A percentile compares a stretch with the other conserved stretches of the same genome.
Conservation (phyloP, 2,797 vertebrate species). For the Parauchenoglanis punctatus region DNA sequence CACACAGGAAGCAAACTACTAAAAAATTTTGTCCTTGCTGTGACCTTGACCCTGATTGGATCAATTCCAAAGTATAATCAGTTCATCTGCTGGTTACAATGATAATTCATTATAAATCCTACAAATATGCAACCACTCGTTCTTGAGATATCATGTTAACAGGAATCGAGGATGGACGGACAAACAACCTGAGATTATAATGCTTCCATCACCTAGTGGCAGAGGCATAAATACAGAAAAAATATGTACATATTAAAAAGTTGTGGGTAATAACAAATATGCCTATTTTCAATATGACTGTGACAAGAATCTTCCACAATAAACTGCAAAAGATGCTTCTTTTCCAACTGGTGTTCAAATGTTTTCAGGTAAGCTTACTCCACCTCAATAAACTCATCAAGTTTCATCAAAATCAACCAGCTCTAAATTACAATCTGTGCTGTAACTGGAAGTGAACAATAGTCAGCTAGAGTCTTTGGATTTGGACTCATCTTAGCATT, state of each 20-base stretch:
- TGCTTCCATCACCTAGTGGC: background rate
- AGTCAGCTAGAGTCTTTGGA: constrained; percentile 54
- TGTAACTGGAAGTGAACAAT: constrained; percentile 55
- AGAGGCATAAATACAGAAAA: background rate
- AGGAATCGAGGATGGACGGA: background rate
- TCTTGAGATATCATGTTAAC: background rate
- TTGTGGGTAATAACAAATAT: background rate
- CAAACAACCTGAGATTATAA: background rate
- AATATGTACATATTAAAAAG: background rate
- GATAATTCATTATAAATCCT: background rate
- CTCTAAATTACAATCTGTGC: background rate
- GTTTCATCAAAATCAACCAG: background rate
- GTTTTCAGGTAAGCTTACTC: background rate
- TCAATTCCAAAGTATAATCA: background rate
- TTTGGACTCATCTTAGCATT: constrained; percentile 49
- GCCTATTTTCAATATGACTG: background rate
- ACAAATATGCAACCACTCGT: background rate
- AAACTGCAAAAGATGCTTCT: background rate
- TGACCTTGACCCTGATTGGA: background rate
- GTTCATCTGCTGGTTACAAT: background rate
- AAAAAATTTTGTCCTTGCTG: too few relatives aligned
- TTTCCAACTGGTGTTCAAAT: background rate
- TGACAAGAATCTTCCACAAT: background rate
- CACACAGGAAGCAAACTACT: too few relatives aligned
- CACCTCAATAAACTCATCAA: constrained; percentile 6